phyloP scores from a whole-genome alignment of 2,797 vertebrate species.

The Sebastes miniatus region DNA sequence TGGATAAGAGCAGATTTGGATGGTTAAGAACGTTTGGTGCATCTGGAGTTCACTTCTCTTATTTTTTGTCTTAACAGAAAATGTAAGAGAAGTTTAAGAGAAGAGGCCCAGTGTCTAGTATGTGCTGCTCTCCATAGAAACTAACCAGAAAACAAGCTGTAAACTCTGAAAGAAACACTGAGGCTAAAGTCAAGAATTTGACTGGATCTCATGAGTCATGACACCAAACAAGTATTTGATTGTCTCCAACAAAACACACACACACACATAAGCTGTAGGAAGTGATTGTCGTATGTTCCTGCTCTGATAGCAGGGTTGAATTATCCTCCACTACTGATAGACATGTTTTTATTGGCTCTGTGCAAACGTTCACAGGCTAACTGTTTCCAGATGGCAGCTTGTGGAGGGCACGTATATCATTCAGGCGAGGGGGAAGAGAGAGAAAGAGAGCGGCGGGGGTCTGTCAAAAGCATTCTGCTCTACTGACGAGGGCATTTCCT shows the following conservation, averaged over 20 bases:
- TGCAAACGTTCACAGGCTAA: slow-evolving; percentile 65
- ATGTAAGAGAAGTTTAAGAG: too few species aligned
- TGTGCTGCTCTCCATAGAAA: not conserved
- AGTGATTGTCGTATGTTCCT: slow-evolving; percentile 2
- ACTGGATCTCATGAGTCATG: slow-evolving; percentile 33
- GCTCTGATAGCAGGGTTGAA: slow-evolving; percentile 7
- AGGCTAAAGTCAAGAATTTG: not conserved
- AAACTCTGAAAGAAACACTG: not conserved
- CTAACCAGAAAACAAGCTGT: not conserved
- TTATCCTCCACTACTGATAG: slow-evolving; percentile 37
- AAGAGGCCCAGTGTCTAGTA: not conserved
- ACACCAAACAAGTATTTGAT: slow-evolving; percentile 10
- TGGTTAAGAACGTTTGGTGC: too few species aligned
- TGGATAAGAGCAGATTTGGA: too few species aligned
- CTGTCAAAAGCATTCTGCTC: slow-evolving; percentile 75
- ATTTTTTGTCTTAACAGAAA: too few species aligned
- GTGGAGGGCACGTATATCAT: slow-evolving; percentile 63
- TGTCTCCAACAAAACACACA: not conserved
- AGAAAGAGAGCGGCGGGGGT: slow-evolving; percentile 54
- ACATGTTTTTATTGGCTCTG: slow-evolving; percentile 65
- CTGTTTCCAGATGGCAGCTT: slow-evolving; percentile 75
- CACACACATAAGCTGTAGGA: slow-evolving; percentile 3
- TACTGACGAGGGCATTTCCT: slow-evolving; percentile 77
- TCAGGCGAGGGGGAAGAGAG: slow-evolving; percentile 35
- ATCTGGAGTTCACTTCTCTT: too few species aligned